A percentile compares a stretch with the other conserved stretches of the same genome.
Evolutionary conservation across 2,113 vertebrate species (phyloP).

Genomic region (Ahaetulla prasina): DNA sequence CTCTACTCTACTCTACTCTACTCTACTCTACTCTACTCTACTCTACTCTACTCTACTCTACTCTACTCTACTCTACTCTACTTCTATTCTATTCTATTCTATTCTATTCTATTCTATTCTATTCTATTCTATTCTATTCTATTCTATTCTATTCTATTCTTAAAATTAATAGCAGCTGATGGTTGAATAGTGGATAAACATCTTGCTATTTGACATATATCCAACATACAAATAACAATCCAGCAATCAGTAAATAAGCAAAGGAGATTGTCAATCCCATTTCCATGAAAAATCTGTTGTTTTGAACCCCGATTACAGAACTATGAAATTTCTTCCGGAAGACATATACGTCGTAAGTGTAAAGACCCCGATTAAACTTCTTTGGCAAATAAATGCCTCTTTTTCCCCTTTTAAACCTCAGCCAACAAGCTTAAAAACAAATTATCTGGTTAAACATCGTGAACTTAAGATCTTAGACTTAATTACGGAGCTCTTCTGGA

Average conservation of each 20-base stretch:
- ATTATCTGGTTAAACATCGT: background rate
- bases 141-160: too few relatives aligned
- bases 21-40: too few relatives aligned
- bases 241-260: background rate
- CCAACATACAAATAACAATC: background rate
- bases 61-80: too few relatives aligned
- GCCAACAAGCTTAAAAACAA: background rate
- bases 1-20: too few relatives aligned
- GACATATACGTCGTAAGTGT: background rate
- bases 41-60: too few relatives aligned
- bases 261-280: background rate
- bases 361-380: background rate
- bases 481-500: constrained; percentile 5
- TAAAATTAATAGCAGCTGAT: background rate
- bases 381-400: background rate
- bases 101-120: too few relatives aligned
- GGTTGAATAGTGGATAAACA: background rate
- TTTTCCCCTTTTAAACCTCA: background rate
- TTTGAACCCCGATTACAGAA: background rate
- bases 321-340: background rate
- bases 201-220: background rate
- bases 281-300: background rate
- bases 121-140: too few relatives aligned
- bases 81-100: too few relatives aligned
- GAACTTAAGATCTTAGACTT: background rate